These are phyloP conservation scores for Drosophila subsilvestris DNA, from an alignment of 2,888 invertebrate genomes.

Conservation along the genomic window DNA sequence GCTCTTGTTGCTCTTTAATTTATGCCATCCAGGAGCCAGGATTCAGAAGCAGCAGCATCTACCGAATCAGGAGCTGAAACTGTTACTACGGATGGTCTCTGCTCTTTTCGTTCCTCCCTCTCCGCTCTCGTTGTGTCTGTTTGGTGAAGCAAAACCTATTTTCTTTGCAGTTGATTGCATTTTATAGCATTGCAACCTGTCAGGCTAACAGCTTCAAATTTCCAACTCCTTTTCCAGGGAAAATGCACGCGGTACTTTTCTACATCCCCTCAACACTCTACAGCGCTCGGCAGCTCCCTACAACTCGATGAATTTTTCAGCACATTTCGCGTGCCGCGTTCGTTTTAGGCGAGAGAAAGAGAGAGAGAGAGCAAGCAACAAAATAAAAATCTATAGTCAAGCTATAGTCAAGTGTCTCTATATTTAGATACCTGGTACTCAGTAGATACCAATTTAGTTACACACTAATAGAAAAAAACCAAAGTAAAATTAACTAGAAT, in stretches of 20 bases:
- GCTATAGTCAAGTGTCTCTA: neutral
- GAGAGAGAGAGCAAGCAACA: neutral
- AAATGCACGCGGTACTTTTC: constrained; percentile 56
- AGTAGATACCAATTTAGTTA: too few species aligned
- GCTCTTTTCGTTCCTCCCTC: neutral
- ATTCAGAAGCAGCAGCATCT: constrained; percentile 1
- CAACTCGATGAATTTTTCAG: constrained; percentile 38
- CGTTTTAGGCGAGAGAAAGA: neutral
- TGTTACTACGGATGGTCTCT: constrained; percentile 28
- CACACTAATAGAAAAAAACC: too few species aligned
- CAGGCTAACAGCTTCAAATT: constrained; percentile 52
- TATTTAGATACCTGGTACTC: neutral
- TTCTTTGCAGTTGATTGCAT: constrained; percentile 79
- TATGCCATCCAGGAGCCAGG: constrained; percentile 57
- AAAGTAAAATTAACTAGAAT: too few species aligned
- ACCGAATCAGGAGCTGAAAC: constrained; percentile 4
- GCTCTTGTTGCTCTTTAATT: constrained; percentile 62
- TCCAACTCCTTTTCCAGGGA: constrained; percentile 54
- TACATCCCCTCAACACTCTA: constrained; percentile 25
- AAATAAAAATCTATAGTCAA: constrained; percentile 31
- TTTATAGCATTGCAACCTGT: constrained; percentile 70
- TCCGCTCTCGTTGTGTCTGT: constrained; percentile 27
- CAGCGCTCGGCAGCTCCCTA: neutral
- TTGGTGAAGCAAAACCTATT: constrained; percentile 76
- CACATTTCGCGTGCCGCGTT: constrained; percentile 35